These are phyloP conservation scores for Temnothorax ravouxi DNA, from an alignment of 2,888 invertebrate genomes.

Conservation along the genomic window DNA sequence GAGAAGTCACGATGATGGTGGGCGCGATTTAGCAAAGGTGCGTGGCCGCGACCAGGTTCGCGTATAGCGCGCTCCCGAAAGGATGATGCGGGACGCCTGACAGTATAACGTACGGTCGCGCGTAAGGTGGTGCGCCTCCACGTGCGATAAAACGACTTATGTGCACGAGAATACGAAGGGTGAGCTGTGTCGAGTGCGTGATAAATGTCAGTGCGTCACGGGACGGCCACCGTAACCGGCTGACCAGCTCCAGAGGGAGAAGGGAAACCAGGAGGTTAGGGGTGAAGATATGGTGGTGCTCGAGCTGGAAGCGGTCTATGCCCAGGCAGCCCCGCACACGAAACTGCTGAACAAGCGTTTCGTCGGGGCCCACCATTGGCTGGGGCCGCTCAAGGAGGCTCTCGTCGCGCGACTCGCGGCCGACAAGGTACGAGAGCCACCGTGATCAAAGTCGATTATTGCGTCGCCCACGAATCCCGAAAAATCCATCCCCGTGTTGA, in stretches of 20 bases:
- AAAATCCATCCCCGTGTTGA: background rate
- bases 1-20: background rate
- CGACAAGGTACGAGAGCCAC: constrained; percentile 90
- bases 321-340: constrained; percentile 93
- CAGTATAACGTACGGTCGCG: background rate
- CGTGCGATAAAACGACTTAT: constrained; percentile 30
- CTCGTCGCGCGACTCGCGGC: constrained; percentile 88
- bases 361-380: constrained; percentile 96
- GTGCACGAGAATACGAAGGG: constrained; percentile 37
- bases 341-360: constrained; percentile 97
- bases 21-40: constrained; percentile 27
- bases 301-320: constrained; percentile 92
- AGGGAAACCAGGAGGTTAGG: constrained; percentile 48
- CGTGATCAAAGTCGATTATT: constrained; percentile 2
- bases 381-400: constrained; percentile 90
- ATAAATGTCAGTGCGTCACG: constrained; percentile 44
- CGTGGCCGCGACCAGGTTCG: background rate
- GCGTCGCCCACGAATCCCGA: background rate
- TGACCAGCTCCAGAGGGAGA: constrained; percentile 7
- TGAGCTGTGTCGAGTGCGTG: constrained; percentile 32
- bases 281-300: constrained; percentile 90
- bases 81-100: constrained; percentile 21
- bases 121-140: constrained; percentile 16
- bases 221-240: constrained; percentile 32
- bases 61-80: background rate